These are phyloP conservation scores for Norana najaformis DNA, from an alignment of 2,888 invertebrate genomes.

Conservation along the genomic window DNA sequence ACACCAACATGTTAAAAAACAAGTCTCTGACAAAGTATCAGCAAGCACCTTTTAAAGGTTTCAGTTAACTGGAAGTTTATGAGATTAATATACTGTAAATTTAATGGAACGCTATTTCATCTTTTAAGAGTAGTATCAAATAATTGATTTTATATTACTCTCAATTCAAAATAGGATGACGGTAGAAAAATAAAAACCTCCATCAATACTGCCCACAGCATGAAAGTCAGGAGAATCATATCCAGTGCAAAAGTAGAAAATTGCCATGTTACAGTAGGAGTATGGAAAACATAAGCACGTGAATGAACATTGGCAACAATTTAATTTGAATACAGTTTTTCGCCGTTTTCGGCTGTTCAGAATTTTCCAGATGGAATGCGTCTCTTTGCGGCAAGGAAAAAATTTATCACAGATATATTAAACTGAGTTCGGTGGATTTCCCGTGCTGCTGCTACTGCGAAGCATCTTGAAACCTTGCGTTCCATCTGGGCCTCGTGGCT, in stretches of 20 bases:
- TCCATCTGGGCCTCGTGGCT: constrained; percentile 83
- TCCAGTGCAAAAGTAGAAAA: background rate
- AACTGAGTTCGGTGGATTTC: constrained; percentile 7
- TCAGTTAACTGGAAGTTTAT: background rate
- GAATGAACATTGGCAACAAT: constrained; percentile 13
- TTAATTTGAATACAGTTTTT: constrained; percentile 6
- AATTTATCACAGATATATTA: constrained; percentile 16
- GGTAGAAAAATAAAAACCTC: background rate
- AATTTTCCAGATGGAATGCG: constrained; percentile 24
- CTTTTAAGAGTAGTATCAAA: background rate
- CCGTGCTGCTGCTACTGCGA: background rate
- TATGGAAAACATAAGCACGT: background rate
- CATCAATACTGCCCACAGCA: background rate
- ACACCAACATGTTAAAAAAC: constrained; percentile 4
- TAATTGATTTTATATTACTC: background rate
- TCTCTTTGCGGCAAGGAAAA: background rate
- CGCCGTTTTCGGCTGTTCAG: background rate
- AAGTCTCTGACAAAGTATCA: background rate
- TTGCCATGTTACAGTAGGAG: constrained; percentile 7
- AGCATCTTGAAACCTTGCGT: constrained; percentile 42
- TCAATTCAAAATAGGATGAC: background rate
- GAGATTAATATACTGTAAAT: background rate
- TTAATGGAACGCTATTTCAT: background rate
- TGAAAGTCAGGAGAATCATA: background rate
- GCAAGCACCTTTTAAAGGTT: background rate